Evolutionary conservation across 2,888 invertebrate genomes (phyloP).

Genomic region (Balanococcus diminutus): DNA sequence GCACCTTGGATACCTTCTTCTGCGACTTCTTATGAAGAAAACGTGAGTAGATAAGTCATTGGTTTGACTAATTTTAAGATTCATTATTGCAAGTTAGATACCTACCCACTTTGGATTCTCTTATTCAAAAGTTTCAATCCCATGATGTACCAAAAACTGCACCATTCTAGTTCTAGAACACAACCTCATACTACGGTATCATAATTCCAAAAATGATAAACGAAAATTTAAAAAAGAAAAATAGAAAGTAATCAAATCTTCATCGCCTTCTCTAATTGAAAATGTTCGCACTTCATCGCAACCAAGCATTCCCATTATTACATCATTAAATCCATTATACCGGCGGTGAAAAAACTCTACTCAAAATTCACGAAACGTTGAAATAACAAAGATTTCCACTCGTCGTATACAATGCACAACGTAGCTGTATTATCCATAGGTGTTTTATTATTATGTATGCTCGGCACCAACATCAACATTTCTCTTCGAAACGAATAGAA

Average conservation of each 20-base stretch:
- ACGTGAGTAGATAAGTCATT: no score
- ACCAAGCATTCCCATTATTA: not conserved
- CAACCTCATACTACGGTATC: no score
- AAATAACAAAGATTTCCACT: not conserved
- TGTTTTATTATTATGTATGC: conserved; percentile 21
- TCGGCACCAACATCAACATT: not conserved
- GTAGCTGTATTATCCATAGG: not conserved
- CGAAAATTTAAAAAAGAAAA: not conserved
- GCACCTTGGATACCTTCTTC: no score
- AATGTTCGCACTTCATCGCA: not conserved
- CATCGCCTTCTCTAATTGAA: not conserved
- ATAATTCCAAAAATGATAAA: not conserved
- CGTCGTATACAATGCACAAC: not conserved
- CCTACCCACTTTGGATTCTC: no score
- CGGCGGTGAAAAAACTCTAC: not conserved
- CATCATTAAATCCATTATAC: not conserved
- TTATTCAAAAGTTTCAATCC: no score
- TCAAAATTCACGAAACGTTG: not conserved
- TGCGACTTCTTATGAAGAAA: no score
- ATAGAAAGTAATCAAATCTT: not conserved
- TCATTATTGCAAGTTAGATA: no score
- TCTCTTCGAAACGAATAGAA: conserved; percentile 9
- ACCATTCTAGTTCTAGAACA: no score
- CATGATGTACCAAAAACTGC: no score
- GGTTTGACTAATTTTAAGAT: no score